Percentiles rank a stretch among this genome's conserved stretches.
Evolutionary conservation across 2,113 vertebrate species (phyloP).

Genomic region (Machaerirhynchus nigripectus): DNA sequence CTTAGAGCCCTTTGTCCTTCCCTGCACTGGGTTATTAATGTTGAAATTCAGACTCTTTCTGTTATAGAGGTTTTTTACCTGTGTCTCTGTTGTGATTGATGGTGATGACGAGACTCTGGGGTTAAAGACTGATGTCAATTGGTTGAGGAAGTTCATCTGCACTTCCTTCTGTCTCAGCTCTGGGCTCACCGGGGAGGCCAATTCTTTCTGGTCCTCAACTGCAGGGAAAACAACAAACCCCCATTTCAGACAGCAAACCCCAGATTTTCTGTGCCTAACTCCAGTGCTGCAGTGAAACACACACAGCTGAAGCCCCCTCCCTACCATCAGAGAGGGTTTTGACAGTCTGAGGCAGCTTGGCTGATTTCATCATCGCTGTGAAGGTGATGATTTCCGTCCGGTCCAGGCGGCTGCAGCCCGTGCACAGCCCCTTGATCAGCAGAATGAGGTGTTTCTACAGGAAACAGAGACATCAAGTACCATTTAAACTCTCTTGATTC

Average conservation of each 20-base stretch:
- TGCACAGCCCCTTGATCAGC: constrained; percentile 97
- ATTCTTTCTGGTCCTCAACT: constrained; percentile 98
- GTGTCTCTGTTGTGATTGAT: constrained; percentile 75
- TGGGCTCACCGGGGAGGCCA: constrained; percentile 87
- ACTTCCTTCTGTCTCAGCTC: constrained; percentile 96
- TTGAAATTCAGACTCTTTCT: background rate
- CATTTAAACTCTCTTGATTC: background rate
- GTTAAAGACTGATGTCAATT: constrained; percentile 95
- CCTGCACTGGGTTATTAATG: background rate
- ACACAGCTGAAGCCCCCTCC: background rate
- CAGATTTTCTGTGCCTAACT: background rate
- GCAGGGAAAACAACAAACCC: background rate
- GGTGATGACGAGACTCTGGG: constrained; percentile 84
- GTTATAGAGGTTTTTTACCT: constrained; percentile 69
- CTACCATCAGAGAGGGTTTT: constrained; percentile 97
- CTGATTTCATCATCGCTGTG: constrained; percentile 99
- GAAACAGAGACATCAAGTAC: background rate
- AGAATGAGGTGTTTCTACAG: constrained; percentile 96
- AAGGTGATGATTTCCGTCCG: constrained; percentile 98
- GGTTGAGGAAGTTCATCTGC: constrained; percentile 98
- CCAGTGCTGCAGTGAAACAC: background rate
- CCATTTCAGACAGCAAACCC: background rate
- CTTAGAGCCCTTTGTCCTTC: background rate
- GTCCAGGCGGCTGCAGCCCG: constrained; percentile 94
- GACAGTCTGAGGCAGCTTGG: constrained; percentile 95